Conservation (phyloP, 53 echinoderm and acorn worm genomes). For the Echinarachnius parma region DNA sequence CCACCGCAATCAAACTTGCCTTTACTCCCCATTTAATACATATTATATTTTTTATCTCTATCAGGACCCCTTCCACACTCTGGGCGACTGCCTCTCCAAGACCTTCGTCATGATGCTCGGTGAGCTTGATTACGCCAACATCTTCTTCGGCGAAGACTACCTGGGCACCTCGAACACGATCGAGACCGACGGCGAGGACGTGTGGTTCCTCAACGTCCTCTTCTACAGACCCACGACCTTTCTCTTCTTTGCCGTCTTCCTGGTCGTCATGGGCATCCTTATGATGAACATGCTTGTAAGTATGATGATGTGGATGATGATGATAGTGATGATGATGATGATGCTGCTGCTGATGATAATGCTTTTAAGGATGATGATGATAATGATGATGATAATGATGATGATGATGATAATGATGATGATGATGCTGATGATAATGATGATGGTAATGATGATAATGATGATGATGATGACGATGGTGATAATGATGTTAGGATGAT, state of each 20-base stretch:
- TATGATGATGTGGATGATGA: neutral
- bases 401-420: neutral
- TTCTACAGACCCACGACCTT: neutral
- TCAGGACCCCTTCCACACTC: constrained; percentile 11
- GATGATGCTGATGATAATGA: too few species aligned
- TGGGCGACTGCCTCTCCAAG: neutral
- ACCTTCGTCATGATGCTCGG: constrained; percentile 38
- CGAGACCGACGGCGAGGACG: neutral
- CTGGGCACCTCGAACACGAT: neutral
- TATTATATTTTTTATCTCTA: too few species aligned
- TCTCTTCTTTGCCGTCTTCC: constrained; percentile 17
- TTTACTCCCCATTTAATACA: too few species aligned
- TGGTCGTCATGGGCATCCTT: constrained; percentile 27
- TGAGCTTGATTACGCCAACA: constrained; percentile 13
- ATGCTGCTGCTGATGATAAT: too few species aligned
- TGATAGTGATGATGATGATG: neutral
- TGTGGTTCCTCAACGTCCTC: neutral
- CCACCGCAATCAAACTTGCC: too few species aligned
- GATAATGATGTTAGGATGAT: too few species aligned
- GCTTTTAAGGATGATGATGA: neutral
- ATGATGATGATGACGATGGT: too few species aligned
- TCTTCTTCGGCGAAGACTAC: constrained; percentile 9
- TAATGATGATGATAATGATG: neutral
- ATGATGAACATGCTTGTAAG: constrained; percentile 42
- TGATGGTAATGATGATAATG: too few species aligned